Percentiles rank a stretch among this genome's conserved stretches.
These are phyloP conservation scores for Pan paniscus DNA, from an alignment of 2,113 vertebrate species.

Conservation along the genomic window DNA sequence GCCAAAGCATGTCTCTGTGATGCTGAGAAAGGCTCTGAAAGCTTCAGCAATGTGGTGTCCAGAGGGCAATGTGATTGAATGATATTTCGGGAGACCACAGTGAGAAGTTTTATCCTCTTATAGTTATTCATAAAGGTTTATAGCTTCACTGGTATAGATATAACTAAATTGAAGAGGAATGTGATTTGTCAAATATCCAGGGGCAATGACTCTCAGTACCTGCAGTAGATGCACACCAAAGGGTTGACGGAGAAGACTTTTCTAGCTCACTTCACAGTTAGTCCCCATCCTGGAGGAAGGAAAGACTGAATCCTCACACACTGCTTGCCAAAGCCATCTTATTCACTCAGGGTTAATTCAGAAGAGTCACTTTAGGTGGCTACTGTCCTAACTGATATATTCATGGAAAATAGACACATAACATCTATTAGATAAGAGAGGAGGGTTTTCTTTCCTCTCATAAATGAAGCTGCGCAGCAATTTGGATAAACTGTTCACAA, in stretches of 20 bases:
- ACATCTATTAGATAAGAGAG: neutral
- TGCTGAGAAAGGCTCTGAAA: neutral
- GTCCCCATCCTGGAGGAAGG: neutral
- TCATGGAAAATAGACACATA: neutral
- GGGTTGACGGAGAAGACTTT: neutral
- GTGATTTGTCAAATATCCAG: neutral
- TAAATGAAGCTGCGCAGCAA: slow-evolving; percentile 16
- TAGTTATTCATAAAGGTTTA: neutral
- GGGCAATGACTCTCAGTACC: neutral
- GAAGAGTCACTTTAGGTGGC: neutral
- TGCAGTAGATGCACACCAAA: too few relatives aligned
- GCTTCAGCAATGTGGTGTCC: fast-evolving
- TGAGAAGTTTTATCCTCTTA: neutral
- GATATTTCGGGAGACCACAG: neutral
- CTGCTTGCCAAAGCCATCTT: neutral
- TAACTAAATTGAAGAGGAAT: neutral
- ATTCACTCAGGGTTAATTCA: neutral
- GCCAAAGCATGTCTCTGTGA: neutral
- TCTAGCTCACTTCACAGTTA: fast-evolving
- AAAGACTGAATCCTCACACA: neutral
- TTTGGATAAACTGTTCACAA: neutral
- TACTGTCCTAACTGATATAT: neutral
- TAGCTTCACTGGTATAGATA: neutral
- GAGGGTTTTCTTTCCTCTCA: neutral
- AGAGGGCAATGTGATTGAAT: neutral